phyloP scores from a whole-genome alignment of 2,888 invertebrate species.

The Apeira syringaria region DNA sequence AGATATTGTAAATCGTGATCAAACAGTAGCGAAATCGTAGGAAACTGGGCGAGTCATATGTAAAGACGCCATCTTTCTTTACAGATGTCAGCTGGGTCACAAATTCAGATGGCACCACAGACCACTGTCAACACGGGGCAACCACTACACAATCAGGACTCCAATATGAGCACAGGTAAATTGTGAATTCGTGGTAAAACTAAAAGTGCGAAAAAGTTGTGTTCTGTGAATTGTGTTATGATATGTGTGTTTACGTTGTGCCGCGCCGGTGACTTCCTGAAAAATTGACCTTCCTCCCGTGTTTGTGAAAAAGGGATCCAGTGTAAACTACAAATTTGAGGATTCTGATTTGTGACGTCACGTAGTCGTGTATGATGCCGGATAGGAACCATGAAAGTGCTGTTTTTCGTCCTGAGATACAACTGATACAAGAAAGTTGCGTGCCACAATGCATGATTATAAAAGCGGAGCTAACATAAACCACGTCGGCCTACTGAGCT shows the following conservation, averaged over 20 bases:
- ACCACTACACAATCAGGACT: conserved; percentile 97
- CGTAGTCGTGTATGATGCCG: conserved; percentile 74
- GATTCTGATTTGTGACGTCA: conserved; percentile 80
- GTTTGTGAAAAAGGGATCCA: conserved; percentile 55
- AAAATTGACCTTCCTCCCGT: conserved; percentile 57
- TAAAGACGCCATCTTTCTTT: conserved; percentile 85
- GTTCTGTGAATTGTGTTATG: conserved; percentile 71
- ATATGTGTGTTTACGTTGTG: conserved; percentile 59
- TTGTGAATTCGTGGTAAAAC: conserved; percentile 70
- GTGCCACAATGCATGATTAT: conserved; percentile 77
- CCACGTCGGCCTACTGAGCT: conserved; percentile 74
- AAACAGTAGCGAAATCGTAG: conserved; percentile 46
- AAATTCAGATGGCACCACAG: conserved; percentile 98
- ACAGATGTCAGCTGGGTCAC: conserved; percentile 98
- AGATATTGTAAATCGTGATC: conserved; percentile 41
- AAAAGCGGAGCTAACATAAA: conserved; percentile 76
- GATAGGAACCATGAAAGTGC: conserved; percentile 77
- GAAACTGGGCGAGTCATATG: conserved; percentile 78
- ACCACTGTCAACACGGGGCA: conserved; percentile 92
- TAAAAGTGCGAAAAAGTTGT: conserved; percentile 63
- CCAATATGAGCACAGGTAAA: conserved; percentile 98
- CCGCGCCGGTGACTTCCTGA: conserved; percentile 51
- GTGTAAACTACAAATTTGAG: conserved; percentile 63
- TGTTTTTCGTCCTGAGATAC: conserved; percentile 64
- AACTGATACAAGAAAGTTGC: conserved; percentile 64